phyloP scores from a whole-genome alignment of 2,888 invertebrate species.

The Erebia palarica region DNA sequence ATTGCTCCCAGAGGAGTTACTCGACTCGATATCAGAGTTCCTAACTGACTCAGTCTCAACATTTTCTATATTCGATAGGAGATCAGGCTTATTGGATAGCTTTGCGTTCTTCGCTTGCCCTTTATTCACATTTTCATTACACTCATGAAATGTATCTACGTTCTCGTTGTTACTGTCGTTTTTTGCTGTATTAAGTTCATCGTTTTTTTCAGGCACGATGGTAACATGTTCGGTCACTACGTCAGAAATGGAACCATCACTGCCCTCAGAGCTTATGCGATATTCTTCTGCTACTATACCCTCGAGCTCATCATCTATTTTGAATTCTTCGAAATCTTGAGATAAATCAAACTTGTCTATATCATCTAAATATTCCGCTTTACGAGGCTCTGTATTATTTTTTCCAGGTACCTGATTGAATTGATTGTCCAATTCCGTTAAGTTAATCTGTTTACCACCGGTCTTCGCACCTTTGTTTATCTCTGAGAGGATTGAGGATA shows the following conservation, averaged over 20 bases:
- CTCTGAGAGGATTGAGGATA: conserved; percentile 83
- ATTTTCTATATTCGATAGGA: conserved; percentile 80
- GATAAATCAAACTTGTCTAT: conserved; percentile 86
- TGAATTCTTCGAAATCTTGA: conserved; percentile 91
- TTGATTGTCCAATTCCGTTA: conserved; percentile 73
- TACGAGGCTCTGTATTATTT: conserved; percentile 61
- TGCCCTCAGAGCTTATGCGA: conserved; percentile 78
- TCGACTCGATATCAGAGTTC: conserved; percentile 87
- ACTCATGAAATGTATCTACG: conserved; percentile 62
- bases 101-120: conserved; percentile 68
- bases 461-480: conserved; percentile 79
- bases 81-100: conserved; percentile 79
- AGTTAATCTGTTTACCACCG: conserved; percentile 70
- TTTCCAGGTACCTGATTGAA: conserved; percentile 67
- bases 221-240: conserved; percentile 70
- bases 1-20: conserved; percentile 80
- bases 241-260: conserved; percentile 74
- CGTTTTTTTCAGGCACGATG: conserved; percentile 66
- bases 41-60: conserved; percentile 83
- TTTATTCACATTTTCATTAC: conserved; percentile 59
- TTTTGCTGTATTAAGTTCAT: conserved; percentile 51
- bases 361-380: conserved; percentile 76
- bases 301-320: conserved; percentile 87
- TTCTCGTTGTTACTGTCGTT: conserved; percentile 55
- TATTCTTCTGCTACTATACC: conserved; percentile 78